phyloP scores from a whole-genome alignment of 2,797 vertebrate genomes.

The Argyrosomus regius region DNA sequence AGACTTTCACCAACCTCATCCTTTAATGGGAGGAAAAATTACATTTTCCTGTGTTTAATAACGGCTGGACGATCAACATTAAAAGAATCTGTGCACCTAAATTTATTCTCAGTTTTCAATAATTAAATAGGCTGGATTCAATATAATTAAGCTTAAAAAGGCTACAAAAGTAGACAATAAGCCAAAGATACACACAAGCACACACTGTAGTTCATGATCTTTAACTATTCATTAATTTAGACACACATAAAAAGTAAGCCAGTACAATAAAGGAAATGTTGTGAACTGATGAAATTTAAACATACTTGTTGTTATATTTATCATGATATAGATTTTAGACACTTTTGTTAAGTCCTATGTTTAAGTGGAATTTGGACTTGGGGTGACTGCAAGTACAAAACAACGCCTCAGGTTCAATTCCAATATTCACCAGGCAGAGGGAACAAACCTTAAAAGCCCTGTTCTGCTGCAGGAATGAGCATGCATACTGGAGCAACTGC shows the following conservation, averaged over 20 bases:
- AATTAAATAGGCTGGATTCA: background rate
- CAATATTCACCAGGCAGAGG: background rate
- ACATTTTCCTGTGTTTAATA: background rate
- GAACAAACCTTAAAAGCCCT: background rate
- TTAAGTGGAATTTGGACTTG: background rate
- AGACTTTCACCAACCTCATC: background rate
- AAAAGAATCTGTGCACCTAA: background rate
- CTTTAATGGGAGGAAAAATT: background rate
- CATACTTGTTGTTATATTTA: background rate
- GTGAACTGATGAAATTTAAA: background rate
- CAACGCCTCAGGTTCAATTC: background rate
- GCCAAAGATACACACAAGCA: background rate
- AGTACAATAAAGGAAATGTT: background rate
- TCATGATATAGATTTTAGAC: background rate
- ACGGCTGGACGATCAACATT: background rate
- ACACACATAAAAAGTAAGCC: background rate
- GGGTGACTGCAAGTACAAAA: background rate
- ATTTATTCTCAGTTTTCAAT: background rate
- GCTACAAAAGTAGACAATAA: background rate
- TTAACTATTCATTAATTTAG: too few relatives aligned
- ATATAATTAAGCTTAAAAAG: background rate
- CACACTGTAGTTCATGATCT: background rate
- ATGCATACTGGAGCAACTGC: background rate
- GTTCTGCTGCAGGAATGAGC: background rate
- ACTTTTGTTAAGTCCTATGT: background rate